Base-by-base conservation (phyloP, 2,797 vertebrate species). In the Rhinogobio ventralis region DNA sequence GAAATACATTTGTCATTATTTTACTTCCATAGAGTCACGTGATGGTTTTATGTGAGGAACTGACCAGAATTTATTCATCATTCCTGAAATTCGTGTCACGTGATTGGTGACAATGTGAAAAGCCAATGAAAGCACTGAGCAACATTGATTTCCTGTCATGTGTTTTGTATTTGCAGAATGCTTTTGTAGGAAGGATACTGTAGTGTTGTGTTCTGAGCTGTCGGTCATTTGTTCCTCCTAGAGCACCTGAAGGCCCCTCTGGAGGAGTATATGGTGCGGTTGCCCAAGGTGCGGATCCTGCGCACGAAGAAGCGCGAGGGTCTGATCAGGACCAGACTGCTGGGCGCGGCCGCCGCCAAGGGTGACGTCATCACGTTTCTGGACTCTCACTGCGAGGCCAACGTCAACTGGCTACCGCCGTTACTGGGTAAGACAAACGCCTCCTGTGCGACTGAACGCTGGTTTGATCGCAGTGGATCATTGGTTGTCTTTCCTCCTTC, bases 341-440 rank as follows among this genome's bases (percentile, higher is more conserved):
- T 99, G 53, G 98, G 98, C 7, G 98, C 98, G 20, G 93, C 93
- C 0, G 94, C 93, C 0, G 97, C 98, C 0, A 94, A 90, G 25
- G 98, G 98, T 60, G 96, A 97, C 0, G 98, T 99, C 91, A 97
- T 99, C 94, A 99, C 98, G 2, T 99, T 98, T 93, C 94, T 99
- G 88, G 98, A 99, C 88, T 99, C 98, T 0, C 98, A 99, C 88
- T 99, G 98, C 1, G 98, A 99, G 89, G 95, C 98, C 91, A 99
- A 99, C 0, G 94, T 99, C 88, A 99, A 99, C 94, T 99, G 98
- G 98, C 96, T 99, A 55, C 98, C 98, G 0, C 98, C 98, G 0
- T 92, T 99, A 80, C 89, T 99, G 2, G 98, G 98, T 53, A 20
- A 53, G 19, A 8, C 17, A 2, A 20, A 20, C 19, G 0, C 17